These are phyloP conservation scores for Megaleporinus macrocephalus DNA, from an alignment of 2,113 vertebrate genomes.

Conservation along the genomic window DNA sequence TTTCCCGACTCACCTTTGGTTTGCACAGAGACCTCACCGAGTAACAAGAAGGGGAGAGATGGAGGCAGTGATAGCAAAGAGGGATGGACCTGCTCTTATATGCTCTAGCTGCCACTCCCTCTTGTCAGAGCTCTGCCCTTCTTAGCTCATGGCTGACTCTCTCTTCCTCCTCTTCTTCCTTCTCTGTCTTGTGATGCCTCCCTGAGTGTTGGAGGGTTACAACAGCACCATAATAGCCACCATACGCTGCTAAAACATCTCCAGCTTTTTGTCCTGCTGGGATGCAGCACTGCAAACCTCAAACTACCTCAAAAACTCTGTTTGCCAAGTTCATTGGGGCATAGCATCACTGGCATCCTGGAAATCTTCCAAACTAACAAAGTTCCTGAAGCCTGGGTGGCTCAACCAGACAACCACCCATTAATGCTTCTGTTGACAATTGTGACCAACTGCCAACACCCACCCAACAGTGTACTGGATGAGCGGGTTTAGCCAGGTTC, in stretches of 20 bases:
- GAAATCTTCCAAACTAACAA: not conserved
- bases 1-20: slow-evolving; percentile 32
- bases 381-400: not conserved
- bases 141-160: not conserved
- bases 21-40: not conserved
- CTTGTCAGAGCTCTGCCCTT: not conserved
- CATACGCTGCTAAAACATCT: not conserved
- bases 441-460: not conserved
- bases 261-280: not conserved
- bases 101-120: slow-evolving; percentile 31
- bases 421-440: not conserved
- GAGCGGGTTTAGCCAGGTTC: slow-evolving; percentile 1
- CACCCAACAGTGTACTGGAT: not conserved
- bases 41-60: not conserved
- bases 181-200: not conserved
- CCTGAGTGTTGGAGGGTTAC: not conserved
- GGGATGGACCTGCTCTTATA: slow-evolving; percentile 40
- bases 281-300: not conserved
- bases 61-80: slow-evolving; percentile 12
- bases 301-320: not conserved
- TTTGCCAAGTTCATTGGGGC: not conserved
- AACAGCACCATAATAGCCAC: not conserved
- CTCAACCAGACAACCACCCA: not conserved
- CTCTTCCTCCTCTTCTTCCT: not conserved
- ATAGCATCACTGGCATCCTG: not conserved